These are phyloP conservation scores for Crocidura indochinensis DNA, from an alignment of 2,797 vertebrate genomes.

Conservation along the genomic window DNA sequence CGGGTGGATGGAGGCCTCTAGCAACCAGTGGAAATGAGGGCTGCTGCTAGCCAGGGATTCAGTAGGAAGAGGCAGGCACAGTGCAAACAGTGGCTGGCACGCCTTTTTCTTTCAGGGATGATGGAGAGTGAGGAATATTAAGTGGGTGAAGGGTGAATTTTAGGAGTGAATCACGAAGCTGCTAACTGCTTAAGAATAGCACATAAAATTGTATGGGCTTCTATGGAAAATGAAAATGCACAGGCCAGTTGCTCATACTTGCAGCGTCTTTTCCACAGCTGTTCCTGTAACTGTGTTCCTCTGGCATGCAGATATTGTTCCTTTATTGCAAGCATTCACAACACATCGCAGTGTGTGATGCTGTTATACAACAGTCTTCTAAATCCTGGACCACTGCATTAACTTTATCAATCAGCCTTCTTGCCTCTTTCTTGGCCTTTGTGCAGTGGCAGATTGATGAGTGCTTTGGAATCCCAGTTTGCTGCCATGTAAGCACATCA, in stretches of 20 bases:
- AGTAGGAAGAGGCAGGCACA: not conserved
- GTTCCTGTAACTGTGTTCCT: conserved; percentile 49
- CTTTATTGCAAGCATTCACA: conserved; percentile 77
- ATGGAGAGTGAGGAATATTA: conserved; percentile 21
- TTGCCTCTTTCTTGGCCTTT: conserved; percentile 69
- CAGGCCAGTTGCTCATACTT: conserved; percentile 28
- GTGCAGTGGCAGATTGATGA: conserved; percentile 59
- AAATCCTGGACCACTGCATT: conserved; percentile 68
- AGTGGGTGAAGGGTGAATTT: conserved; percentile 53
- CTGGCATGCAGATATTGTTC: conserved; percentile 75
- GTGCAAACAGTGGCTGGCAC: conserved; percentile 42
- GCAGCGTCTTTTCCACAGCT: conserved; percentile 45
- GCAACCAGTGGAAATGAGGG: conserved; percentile 36
- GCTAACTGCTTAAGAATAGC: not conserved
- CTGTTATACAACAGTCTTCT: conserved; percentile 70
- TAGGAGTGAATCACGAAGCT: conserved; percentile 47
- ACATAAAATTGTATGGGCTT: not conserved
- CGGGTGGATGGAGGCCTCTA: conserved; percentile 76
- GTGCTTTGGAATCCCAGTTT: conserved; percentile 50
- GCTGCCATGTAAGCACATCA: conserved; percentile 32
- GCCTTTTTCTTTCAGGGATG: conserved; percentile 5
- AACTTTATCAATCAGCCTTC: conserved; percentile 73
- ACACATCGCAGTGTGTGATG: conserved; percentile 71
- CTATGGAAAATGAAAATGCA: conserved; percentile 52
- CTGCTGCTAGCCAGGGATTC: conserved; percentile 17